A percentile compares a stretch with the other conserved stretches of the same genome.
phyloP scores from a whole-genome alignment of 2,888 invertebrate genomes.

The Hirtodrosophila cameraria region DNA sequence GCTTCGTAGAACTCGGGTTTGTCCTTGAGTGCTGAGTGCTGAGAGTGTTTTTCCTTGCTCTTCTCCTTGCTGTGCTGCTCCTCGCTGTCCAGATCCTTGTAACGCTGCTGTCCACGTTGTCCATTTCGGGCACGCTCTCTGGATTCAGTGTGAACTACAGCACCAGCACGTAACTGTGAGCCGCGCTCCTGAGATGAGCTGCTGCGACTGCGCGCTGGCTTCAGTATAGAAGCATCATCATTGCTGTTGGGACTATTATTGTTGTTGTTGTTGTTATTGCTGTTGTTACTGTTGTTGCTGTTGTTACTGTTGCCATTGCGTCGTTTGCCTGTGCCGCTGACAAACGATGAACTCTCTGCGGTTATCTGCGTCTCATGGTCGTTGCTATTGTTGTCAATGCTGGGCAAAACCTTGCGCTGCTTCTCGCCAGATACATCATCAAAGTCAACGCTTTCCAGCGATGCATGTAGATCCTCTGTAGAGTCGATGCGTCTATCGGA shows the following conservation, averaged over 20 bases:
- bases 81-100: slow-evolving; percentile 65
- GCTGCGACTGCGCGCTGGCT: slow-evolving; percentile 44
- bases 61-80: slow-evolving; percentile 53
- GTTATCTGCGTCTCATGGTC: slow-evolving; percentile 83
- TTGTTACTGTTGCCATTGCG: slow-evolving; percentile 62
- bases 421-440: slow-evolving; percentile 83
- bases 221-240: slow-evolving; percentile 54
- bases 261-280: slow-evolving; percentile 26
- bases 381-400: slow-evolving; percentile 77
- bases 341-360: slow-evolving; percentile 91
- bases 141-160: slow-evolving; percentile 34
- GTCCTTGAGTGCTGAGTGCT: slow-evolving; percentile 29
- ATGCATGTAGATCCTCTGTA: slow-evolving; percentile 79
- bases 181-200: slow-evolving; percentile 56
- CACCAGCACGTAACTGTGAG: slow-evolving; percentile 13
- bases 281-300: slow-evolving; percentile 8
- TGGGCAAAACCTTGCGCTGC: slow-evolving; percentile 71
- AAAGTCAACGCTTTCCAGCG: slow-evolving; percentile 82
- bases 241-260: slow-evolving; percentile 36
- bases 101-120: slow-evolving; percentile 77
- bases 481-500: slow-evolving; percentile 82
- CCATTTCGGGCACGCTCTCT: slow-evolving; percentile 71
- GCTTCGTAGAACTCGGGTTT: slow-evolving; percentile 62
- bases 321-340: slow-evolving; percentile 62
- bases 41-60: slow-evolving; percentile 48